Evolutionary conservation across 2,888 invertebrate genomes (phyloP), one percentile per base, ranked within the genome.

Genomic region (Spodoptera picta): DNA sequence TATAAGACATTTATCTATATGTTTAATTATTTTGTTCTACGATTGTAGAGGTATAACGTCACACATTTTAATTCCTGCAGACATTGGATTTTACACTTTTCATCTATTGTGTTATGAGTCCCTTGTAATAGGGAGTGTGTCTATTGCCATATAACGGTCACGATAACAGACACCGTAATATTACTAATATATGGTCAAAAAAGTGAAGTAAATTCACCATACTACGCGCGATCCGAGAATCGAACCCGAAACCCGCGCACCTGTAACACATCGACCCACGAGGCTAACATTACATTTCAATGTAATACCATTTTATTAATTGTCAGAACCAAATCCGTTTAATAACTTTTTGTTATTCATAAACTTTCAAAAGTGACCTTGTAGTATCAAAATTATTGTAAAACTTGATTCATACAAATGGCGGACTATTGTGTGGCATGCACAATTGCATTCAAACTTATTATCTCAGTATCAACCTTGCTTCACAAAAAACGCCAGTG

Each of bases 401-500:
- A 61, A 58, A 60, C 73, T 46, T 24, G 42, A 68, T 47, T 50
- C 53, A 50, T 54, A 50, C 60, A 11, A 36, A 23, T 50, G 24
- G 2, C 49, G 49, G 19, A 36, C 58, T 43, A 73, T 73, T 79
- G 68, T 72, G 47, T 24, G 19, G 49, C 61, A 65, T 71, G 65
- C 67, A 75, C 71, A 61, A 65, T 78, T 71, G 71, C 69, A 79
- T 58, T 68, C 51, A 48, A 31, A 11, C 47, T 27, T 23, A 56
- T 63, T 79, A 77, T 77, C 80, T 60, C 14, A 14, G 4, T 66
- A 65, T 64, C 66, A 69, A 59, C 80, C 77, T 77, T 77, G 77
- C 11, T 9, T 45, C 19, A 43, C 52, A 60, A 65, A 64, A 63
- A 57, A 58, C 31, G 24, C 9, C 24, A 31, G 19, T 53, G 23